phyloP scores from a whole-genome alignment of 92 coral and sea anemone genomes.

The Zoanthus solanderi region DNA sequence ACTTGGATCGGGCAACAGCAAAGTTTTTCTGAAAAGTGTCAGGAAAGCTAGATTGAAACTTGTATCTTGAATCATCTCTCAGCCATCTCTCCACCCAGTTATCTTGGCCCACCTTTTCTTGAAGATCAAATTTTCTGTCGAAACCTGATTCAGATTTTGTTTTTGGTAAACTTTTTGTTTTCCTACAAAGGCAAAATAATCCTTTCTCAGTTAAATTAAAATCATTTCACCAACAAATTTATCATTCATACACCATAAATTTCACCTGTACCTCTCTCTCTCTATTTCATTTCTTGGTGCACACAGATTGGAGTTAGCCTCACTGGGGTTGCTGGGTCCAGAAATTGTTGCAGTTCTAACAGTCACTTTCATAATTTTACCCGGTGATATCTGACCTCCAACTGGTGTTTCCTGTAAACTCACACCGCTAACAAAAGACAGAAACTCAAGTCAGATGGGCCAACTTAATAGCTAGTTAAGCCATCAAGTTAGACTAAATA shows the following conservation, averaged over 20 bases:
- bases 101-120: slow-evolving; percentile 16
- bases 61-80: slow-evolving; percentile 47
- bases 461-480: neutral
- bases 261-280: slow-evolving; percentile 16
- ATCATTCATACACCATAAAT: neutral
- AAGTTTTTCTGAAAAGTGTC: slow-evolving; percentile 53
- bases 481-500: no score
- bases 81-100: slow-evolving; percentile 86
- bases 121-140: neutral
- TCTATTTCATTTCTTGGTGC: neutral
- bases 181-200: neutral
- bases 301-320: neutral
- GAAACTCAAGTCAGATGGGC: neutral
- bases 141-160: slow-evolving; percentile 4
- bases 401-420: slow-evolving; percentile 73
- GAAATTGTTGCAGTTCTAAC: slow-evolving; percentile 83
- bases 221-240: no score
- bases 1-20: slow-evolving; percentile 70
- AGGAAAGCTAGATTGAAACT: slow-evolving; percentile 31
- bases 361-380: slow-evolving; percentile 84
- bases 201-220: no score
- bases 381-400: slow-evolving; percentile 78
- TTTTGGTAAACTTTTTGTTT: slow-evolving; percentile 19
- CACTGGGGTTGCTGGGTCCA: slow-evolving; percentile 39
- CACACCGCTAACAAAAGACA: slow-evolving; percentile 53